phyloP scores from a whole-genome alignment of 2,113 vertebrate genomes.

The Zosterops hypoxanthus region DNA sequence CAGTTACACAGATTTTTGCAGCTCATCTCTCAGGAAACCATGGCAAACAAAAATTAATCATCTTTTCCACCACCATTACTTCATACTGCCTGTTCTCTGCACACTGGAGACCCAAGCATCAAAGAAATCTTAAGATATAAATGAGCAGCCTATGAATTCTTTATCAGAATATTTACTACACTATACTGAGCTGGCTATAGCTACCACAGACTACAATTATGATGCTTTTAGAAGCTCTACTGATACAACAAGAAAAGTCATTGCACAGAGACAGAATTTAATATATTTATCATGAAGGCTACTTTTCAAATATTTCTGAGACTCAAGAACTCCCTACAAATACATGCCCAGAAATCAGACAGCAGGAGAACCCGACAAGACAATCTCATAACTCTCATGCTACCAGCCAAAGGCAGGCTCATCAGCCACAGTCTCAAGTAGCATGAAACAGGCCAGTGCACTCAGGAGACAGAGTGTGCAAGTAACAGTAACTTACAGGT shows the following conservation, averaged over 20 bases:
- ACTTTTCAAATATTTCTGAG: neutral
- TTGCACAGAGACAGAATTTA: neutral
- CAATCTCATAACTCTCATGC: rapidly evolving
- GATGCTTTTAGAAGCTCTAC: neutral
- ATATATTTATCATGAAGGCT: neutral
- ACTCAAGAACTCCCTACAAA: neutral
- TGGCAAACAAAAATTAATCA: neutral
- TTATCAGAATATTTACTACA: neutral
- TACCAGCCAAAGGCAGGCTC: neutral
- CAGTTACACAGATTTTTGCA: neutral
- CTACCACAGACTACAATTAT: neutral
- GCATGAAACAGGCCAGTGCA: neutral
- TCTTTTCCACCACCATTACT: neutral
- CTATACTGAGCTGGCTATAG: neutral
- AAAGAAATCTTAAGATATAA: neutral
- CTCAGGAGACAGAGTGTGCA: neutral
- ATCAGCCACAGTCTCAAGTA: neutral
- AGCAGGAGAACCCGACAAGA: neutral
- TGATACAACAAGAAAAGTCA: neutral
- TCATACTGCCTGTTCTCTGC: neutral
- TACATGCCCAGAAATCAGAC: neutral
- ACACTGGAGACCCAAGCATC: neutral
- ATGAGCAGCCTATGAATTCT: neutral
- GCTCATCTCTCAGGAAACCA: neutral
- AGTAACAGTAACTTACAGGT: conserved; percentile 77